A percentile compares a stretch with the other conserved stretches of the same genome.
Conservation (phyloP, 2,888 invertebrate genomes). For the Nysson spinosus region DNA sequence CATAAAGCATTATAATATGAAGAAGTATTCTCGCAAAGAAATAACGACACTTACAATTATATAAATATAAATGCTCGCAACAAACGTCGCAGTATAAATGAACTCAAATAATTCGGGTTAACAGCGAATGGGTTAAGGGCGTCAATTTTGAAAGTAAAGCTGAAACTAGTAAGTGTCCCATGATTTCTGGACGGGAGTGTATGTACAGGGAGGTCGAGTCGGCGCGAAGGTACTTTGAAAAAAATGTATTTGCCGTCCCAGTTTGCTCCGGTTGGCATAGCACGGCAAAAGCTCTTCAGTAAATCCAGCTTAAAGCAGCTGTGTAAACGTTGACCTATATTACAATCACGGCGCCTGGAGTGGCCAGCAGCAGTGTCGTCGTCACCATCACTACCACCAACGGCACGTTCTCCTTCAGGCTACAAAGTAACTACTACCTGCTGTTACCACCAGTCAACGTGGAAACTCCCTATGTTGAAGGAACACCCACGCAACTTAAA, state of each 20-base stretch:
- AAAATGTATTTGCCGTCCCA: slow-evolving; percentile 74
- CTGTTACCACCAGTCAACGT: slow-evolving; percentile 28
- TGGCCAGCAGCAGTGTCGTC: slow-evolving; percentile 36
- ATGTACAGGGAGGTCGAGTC: slow-evolving; percentile 29
- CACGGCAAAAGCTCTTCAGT: slow-evolving; percentile 72
- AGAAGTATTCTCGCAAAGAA: too few species aligned
- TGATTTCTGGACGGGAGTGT: too few species aligned
- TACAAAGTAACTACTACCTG: slow-evolving; percentile 35
- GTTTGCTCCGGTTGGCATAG: slow-evolving; percentile 71
- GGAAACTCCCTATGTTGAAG: slow-evolving; percentile 8
- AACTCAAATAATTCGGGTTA: too few species aligned
- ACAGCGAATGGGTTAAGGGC: too few species aligned
- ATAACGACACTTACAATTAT: too few species aligned
- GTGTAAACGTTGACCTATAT: slow-evolving; percentile 77
- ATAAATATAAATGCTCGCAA: too few species aligned
- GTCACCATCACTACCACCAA: slow-evolving; percentile 37
- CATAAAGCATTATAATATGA: too few species aligned
- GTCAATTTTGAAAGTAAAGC: too few species aligned
- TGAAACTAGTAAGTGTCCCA: too few species aligned
- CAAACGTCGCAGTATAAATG: too few species aligned
- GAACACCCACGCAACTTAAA: slow-evolving; percentile 16
- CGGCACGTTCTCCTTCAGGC: slow-evolving; percentile 39
- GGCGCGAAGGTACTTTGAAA: slow-evolving; percentile 47
- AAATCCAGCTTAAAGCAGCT: slow-evolving; percentile 76
- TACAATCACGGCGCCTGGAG: slow-evolving; percentile 68